These are phyloP conservation scores for Tridacna gigas DNA, from an alignment of 2,888 invertebrate genomes.

Conservation along the genomic window DNA sequence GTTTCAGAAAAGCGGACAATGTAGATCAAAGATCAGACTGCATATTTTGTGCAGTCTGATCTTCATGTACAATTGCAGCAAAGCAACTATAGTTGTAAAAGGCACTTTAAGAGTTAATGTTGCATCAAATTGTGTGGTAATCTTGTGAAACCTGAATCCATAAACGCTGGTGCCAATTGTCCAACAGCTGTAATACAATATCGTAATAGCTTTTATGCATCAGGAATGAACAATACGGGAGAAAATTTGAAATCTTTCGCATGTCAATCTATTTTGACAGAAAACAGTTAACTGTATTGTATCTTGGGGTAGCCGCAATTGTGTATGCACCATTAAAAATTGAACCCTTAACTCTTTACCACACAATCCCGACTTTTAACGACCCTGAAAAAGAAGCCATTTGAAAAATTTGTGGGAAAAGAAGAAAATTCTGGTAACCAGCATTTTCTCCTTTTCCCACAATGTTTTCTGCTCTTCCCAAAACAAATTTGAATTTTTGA, in stretches of 20 bases:
- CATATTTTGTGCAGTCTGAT: no score
- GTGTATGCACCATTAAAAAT: slow-evolving; percentile 22
- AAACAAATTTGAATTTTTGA: background rate
- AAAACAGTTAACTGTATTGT: slow-evolving; percentile 22
- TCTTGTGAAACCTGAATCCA: slow-evolving; percentile 4
- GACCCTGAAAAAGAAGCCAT: background rate
- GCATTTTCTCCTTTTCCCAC: slow-evolving; percentile 7
- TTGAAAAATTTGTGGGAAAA: background rate
- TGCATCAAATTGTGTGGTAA: slow-evolving; percentile 1
- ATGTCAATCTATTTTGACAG: slow-evolving; percentile 23
- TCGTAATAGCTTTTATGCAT: slow-evolving; percentile 21
- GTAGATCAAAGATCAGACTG: no score
- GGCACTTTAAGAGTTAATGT: slow-evolving; percentile 15
- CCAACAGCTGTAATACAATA: slow-evolving; percentile 1
- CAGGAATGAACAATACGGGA: background rate
- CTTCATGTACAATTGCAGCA: no score
- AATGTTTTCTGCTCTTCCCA: background rate
- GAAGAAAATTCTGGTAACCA: background rate
- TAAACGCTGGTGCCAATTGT: slow-evolving; percentile 15
- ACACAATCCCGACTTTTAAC: background rate
- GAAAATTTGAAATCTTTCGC: slow-evolving; percentile 11
- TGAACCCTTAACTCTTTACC: background rate
- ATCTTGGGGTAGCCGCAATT: background rate
- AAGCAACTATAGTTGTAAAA: no score
- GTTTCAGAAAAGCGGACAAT: no score